phyloP scores from a whole-genome alignment of 2,888 invertebrate genomes.

The Meandrusa payeni region DNA sequence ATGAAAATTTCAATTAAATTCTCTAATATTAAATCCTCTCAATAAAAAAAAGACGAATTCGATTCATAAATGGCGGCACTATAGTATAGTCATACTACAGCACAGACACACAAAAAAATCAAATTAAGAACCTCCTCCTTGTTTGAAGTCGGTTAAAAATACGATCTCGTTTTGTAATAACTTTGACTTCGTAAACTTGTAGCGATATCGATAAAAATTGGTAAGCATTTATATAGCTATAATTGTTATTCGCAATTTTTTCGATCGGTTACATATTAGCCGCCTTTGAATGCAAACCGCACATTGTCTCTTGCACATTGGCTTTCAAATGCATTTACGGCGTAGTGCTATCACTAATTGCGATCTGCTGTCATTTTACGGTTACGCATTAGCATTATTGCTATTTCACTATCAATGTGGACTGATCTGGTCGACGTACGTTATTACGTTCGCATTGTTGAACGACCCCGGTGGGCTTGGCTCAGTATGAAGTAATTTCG shows the following conservation, averaged over 20 bases:
- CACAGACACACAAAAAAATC: no score
- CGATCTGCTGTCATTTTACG: constrained; percentile 76
- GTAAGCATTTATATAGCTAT: no score
- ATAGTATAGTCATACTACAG: no score
- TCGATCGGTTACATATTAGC: constrained; percentile 35
- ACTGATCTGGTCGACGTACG: constrained; percentile 49
- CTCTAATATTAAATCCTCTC: no score
- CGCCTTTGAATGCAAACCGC: constrained; percentile 29
- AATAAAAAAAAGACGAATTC: no score
- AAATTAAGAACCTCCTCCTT: no score
- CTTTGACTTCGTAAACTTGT: no score
- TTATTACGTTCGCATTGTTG: constrained; percentile 32
- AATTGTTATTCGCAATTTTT: constrained; percentile 26
- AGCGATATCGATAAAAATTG: no score
- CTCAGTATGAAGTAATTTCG: constrained; percentile 5
- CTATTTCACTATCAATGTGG: constrained; percentile 51
- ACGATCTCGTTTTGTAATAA: no score
- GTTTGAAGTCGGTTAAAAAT: no score
- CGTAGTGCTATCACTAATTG: constrained; percentile 65
- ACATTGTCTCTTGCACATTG: constrained; percentile 53
- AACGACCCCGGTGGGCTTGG: constrained; percentile 15
- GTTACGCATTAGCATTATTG: constrained; percentile 75
- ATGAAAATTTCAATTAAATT: no score
- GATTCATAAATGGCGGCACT: no score
- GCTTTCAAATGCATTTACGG: constrained; percentile 44